phyloP scores from a whole-genome alignment of 2,797 vertebrate species.

The Gymnothorax javanicus region DNA sequence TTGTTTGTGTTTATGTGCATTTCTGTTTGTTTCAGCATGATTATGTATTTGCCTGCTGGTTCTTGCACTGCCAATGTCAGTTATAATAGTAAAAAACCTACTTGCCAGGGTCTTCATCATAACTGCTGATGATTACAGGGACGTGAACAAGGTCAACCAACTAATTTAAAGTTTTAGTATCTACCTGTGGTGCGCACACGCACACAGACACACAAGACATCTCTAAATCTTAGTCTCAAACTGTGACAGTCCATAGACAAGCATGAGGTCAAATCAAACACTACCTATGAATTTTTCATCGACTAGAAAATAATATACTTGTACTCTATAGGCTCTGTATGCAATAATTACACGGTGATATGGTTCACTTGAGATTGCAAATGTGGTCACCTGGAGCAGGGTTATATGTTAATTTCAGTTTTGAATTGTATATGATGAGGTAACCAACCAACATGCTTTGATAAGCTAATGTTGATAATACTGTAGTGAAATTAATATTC shows the following conservation, averaged over 20 bases:
- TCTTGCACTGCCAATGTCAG: no score
- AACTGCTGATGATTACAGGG: neutral
- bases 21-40: neutral
- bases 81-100: neutral
- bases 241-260: neutral
- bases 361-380: neutral
- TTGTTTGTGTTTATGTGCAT: neutral
- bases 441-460: neutral
- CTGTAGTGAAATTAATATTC: conserved; percentile 2
- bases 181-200: neutral
- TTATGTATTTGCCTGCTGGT: neutral
- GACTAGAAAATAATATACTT: neutral
- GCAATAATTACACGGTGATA: neutral
- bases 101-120: neutral
- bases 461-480: neutral
- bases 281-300: neutral
- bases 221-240: neutral
- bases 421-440: neutral
- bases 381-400: neutral
- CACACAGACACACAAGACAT: neutral
- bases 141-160: neutral
- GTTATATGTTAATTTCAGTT: neutral
- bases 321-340: neutral
- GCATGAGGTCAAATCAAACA: neutral
- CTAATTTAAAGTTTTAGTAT: neutral